Evolutionary conservation across 2,113 vertebrate species (phyloP).

Genomic region (Donacobius atricapilla): DNA sequence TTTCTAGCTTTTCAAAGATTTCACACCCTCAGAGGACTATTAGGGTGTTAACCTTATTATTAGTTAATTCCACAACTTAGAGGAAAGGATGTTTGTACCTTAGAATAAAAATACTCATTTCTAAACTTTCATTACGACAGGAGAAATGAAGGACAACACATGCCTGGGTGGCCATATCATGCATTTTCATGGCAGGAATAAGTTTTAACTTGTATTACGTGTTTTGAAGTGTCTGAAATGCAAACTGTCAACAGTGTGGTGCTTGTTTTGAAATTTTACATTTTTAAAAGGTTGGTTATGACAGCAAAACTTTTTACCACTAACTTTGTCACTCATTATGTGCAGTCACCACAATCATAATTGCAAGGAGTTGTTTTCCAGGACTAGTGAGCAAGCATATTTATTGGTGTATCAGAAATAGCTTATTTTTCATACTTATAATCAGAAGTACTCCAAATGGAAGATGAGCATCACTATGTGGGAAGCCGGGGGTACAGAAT

Average conservation of each 20-base stretch:
- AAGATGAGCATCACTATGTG: slow-evolving; percentile 52
- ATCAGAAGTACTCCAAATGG: slow-evolving; percentile 47
- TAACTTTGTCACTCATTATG: slow-evolving; percentile 17
- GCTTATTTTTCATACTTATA: slow-evolving; percentile 54
- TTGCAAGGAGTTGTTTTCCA: slow-evolving; percentile 44
- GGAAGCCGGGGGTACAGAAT: slow-evolving; percentile 39
- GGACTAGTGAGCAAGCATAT: background rate
- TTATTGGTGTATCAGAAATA: slow-evolving; percentile 60
- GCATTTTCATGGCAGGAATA: background rate
- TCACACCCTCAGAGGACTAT: background rate
- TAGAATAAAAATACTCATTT: background rate
- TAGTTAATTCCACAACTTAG: background rate
- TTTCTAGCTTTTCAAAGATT: background rate
- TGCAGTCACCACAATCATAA: slow-evolving; percentile 36
- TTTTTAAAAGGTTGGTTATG: slow-evolving; percentile 17
- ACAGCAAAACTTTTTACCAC: slow-evolving; percentile 21
- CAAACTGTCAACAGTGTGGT: background rate
- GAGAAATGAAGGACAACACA: background rate
- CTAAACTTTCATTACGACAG: background rate
- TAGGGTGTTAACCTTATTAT: background rate
- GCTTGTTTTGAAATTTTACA: slow-evolving; percentile 32
- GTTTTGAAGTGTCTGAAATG: background rate
- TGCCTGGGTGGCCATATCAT: background rate
- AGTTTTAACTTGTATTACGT: background rate
- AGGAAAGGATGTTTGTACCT: background rate